Evolutionary conservation across 2,797 vertebrate species (phyloP).

Genomic region (Rhinichthys osculus): DNA sequence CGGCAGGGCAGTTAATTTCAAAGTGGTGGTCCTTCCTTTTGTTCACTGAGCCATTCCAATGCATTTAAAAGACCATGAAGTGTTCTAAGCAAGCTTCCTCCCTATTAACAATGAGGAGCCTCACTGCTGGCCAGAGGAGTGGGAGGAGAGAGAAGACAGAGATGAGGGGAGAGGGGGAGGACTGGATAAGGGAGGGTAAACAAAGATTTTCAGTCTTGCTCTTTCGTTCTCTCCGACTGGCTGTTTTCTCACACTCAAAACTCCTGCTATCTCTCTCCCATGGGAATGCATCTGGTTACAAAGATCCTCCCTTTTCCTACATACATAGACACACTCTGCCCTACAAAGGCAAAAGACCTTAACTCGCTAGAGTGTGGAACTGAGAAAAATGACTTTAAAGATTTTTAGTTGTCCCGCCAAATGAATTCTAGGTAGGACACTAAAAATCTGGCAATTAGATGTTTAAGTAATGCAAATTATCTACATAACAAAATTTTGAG

Average conservation of each 20-base stretch:
- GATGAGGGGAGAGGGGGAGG: conserved; percentile 48
- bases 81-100: conserved; percentile 55
- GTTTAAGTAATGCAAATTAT: too few species aligned
- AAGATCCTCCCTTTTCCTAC: conserved; percentile 28
- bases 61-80: conserved; percentile 62
- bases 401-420: too few species aligned
- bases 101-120: conserved; percentile 52
- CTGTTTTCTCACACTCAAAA: conserved; percentile 48
- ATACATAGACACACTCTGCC: background rate
- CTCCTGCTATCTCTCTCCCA: conserved; percentile 39
- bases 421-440: too few species aligned
- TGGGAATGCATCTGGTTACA: conserved; percentile 45
- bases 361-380: too few species aligned
- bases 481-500: too few species aligned
- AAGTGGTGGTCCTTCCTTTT: conserved; percentile 64
- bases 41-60: conserved; percentile 56
- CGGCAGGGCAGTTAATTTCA: conserved; percentile 63
- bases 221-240: conserved; percentile 32
- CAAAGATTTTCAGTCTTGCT: conserved; percentile 52
- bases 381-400: too few species aligned
- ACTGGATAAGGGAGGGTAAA: conserved; percentile 53
- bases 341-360: too few species aligned
- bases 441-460: too few species aligned
- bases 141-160: conserved; percentile 56
- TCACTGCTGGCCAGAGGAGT: conserved; percentile 54